Conservation (phyloP, 2,888 invertebrate species). For the Leptinotarsa peninsularis region DNA sequence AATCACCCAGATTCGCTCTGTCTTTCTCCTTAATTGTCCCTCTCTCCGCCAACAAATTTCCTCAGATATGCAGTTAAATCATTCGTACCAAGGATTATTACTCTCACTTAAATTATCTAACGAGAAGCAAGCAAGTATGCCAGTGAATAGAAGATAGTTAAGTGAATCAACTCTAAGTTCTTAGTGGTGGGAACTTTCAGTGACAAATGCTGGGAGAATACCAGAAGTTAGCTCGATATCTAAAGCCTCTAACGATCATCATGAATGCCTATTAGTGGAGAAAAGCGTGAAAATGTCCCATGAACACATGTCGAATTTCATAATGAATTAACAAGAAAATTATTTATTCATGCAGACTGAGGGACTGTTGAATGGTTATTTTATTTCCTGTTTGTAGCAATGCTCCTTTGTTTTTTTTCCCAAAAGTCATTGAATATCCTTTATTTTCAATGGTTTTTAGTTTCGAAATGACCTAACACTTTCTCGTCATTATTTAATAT, state of each 20-base stretch:
- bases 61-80: not conserved
- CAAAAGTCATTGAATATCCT: too few relatives aligned
- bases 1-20: not conserved
- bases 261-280: not conserved
- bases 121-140: not conserved
- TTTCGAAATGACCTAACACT: too few relatives aligned
- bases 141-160: constrained; percentile 8
- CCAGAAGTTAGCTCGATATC: constrained; percentile 2
- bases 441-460: too few relatives aligned
- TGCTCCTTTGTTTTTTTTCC: too few relatives aligned
- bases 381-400: too few relatives aligned
- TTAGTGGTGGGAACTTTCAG: constrained; percentile 12
- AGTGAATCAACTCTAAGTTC: constrained; percentile 4
- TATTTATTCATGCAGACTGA: too few relatives aligned
- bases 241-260: not conserved
- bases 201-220: not conserved
- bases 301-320: too few relatives aligned
- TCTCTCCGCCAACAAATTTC: not conserved
- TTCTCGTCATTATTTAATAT: too few relatives aligned
- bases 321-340: too few relatives aligned
- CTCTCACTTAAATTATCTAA: constrained; percentile 8
- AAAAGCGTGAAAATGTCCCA: not conserved
- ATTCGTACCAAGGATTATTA: not conserved
- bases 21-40: not conserved
- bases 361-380: too few relatives aligned